Evolutionary conservation across 2,888 invertebrate species (phyloP), one percentile per base, ranked within the genome.

Genomic region (Julus scanicus): DNA sequence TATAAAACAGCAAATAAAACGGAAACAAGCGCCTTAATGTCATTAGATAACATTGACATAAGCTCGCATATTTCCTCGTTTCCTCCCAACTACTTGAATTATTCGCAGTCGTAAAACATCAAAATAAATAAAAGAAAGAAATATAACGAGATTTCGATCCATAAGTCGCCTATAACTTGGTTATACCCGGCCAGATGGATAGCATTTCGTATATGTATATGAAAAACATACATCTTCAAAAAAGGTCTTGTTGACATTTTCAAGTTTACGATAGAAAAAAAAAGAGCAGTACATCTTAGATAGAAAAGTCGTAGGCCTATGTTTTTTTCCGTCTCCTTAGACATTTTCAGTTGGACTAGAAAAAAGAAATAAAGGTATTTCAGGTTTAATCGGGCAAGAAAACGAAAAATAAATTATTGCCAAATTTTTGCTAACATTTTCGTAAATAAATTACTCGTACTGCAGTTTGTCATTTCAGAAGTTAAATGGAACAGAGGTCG

Each of bases 11-110:
- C 6, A n/a, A n/a, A 63, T 63, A 63, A 63, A 63, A 63, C 2
- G n/a, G 63, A 63, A 63, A 63, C n/a, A 63, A 63, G 63, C 5
- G 6, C n/a, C n/a, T 17, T 63, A n/a, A 63, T 63, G 63, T 63
- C 63, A 63, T 63, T 63, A 63, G 63, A 63, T 63, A n/a, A 63
- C 63, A 63, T 63, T 63, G 63, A 63, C 63, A 63, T n/a, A 63
- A 63, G 63, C 63, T 63, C 63, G 63, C n/a, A n/a, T 63, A 63
- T 63, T 63, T 63, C 63, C 17, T 63, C 2, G n/a, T 63, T 63
- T 63, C 63, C 17, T 63, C n/a, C 63, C 63, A n/a, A 63, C 63
- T 63, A 3, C 63, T 63, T 17, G 63, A 63, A 63, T 63, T n/a
- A 63, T 63, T 63, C 63, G 2, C 17, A n/a, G 63, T 63, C 17